Percentiles rank a stretch among this genome's conserved stretches.
phyloP scores from a whole-genome alignment of 2,888 invertebrate species.

The Drosophila limbata region DNA sequence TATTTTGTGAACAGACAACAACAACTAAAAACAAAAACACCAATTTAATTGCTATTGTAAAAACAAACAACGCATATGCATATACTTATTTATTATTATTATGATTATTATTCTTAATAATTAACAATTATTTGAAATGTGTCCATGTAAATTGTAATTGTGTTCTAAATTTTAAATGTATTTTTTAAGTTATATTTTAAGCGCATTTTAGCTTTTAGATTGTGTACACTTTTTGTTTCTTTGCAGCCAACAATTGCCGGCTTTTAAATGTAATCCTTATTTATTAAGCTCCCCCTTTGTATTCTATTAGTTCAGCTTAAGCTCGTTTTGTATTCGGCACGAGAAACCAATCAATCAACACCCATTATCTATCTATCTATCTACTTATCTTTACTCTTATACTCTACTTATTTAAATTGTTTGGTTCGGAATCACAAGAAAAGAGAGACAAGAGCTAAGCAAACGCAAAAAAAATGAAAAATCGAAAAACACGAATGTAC shows the following conservation, averaged over 20 bases:
- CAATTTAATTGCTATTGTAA: constrained; percentile 46
- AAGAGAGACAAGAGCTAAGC: constrained; percentile 11
- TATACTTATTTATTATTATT: constrained; percentile 49
- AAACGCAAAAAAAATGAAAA: constrained; percentile 6
- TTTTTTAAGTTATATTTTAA: constrained; percentile 8
- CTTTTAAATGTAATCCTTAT: constrained; percentile 48
- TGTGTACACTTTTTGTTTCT: constrained; percentile 42
- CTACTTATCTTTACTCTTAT: constrained; percentile 12
- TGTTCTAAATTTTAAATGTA: constrained; percentile 47
- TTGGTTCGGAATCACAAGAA: constrained; percentile 49
- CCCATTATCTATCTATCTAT: constrained; percentile 31
- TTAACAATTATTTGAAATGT: constrained; percentile 33
- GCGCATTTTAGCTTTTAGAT: constrained; percentile 14
- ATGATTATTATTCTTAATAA: constrained; percentile 15
- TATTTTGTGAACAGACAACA: constrained; percentile 63
- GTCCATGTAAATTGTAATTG: constrained; percentile 64
- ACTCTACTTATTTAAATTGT: constrained; percentile 31
- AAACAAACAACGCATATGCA: constrained; percentile 33
- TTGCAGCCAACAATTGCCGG: constrained; percentile 56
- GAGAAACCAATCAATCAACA: constrained; percentile 20
- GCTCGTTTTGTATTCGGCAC: constrained; percentile 45
- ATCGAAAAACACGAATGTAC: constrained; percentile 51
- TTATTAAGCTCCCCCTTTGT: constrained; percentile 62
- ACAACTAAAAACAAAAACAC: constrained; percentile 36
- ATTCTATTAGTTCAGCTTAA: constrained; percentile 71